Base-by-base conservation (phyloP, 2,888 invertebrate species). In the Stenotaenia linearis region DNA sequence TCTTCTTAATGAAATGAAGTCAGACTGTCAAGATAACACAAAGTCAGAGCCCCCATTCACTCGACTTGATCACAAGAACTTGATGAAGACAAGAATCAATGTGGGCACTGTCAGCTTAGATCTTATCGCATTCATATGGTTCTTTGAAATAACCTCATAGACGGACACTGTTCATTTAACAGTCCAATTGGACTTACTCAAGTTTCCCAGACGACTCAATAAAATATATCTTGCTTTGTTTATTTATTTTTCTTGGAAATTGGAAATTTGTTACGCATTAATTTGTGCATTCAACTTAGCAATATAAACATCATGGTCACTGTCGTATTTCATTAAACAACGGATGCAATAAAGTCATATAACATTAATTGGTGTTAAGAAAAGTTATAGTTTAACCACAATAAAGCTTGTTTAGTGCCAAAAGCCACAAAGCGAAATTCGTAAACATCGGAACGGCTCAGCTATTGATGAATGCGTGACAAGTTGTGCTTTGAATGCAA, bases 51-150 rank as follows among this genome's bases (percentile, higher is more conserved):
- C 28, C 69, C 69, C 69, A 50, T 69, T 28, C 25, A 69, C 12
- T 23, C 28, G 25, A 28, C 25, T 69, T 69, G 25, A 28, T 28
- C 69, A 23, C 69, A 69, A 69, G 69, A 69, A 69, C 25, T 69
- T 69, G 69, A 69, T 69, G 69, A 69, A 69, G 69, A 69, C 69
- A 69, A 28, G 69, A 69, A 69, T 69, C 69, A 69, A 69, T 69
- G 69, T 69, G 69, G 69, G 25, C 69, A 69, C 69, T 69, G 69
- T 69, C 69, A 69, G 69, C 69, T 69, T 69, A 69, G 69, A 69
- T 69, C 69, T 69, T 69, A 69, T 69, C 69, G 10, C 69, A 28
- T 25, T 69, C 69, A 69, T 28, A 10, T 69, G 69, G 69, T 69
- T 28, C 28, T 69, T 28, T 25, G 69, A 69, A 69, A 25, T 25